Conservation (phyloP, 2,888 invertebrate genomes). For the Neoitamus cyanurus region DNA sequence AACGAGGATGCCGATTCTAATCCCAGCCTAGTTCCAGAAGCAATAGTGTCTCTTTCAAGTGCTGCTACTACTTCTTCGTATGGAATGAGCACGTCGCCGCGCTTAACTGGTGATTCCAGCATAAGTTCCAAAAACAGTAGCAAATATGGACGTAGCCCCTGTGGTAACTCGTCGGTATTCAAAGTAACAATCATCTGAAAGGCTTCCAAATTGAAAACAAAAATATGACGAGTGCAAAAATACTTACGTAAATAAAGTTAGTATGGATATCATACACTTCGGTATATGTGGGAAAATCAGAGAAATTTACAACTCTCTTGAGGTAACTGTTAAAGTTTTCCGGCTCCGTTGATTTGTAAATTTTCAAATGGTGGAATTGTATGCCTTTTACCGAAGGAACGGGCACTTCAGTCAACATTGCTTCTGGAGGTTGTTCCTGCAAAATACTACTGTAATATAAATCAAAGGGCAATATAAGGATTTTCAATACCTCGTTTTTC, state of each 20-base stretch:
- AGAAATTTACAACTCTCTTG: conserved; percentile 70
- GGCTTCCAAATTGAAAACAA: conserved; percentile 55
- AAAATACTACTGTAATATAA: conserved; percentile 16
- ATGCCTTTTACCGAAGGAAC: conserved; percentile 81
- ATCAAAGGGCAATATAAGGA: not conserved
- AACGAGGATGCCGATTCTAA: conserved; percentile 71
- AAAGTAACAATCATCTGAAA: conserved; percentile 77
- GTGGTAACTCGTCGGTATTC: conserved; percentile 74
- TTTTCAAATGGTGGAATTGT: conserved; percentile 73
- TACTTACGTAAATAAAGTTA: conserved; percentile 84
- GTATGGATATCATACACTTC: conserved; percentile 83
- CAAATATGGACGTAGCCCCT: conserved; percentile 75
- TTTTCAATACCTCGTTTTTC: conserved; percentile 75
- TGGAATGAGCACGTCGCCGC: conserved; percentile 54
- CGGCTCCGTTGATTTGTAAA: conserved; percentile 60
- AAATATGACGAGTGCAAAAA: not conserved
- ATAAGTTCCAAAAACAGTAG: conserved; percentile 80
- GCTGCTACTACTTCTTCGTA: conserved; percentile 82
- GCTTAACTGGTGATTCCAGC: conserved; percentile 79
- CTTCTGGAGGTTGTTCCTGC: conserved; percentile 77
- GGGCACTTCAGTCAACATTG: conserved; percentile 77
- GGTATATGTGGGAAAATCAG: conserved; percentile 77
- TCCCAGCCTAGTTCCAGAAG: conserved; percentile 73
- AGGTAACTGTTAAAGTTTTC: conserved; percentile 56
- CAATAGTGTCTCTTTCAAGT: conserved; percentile 80